These are phyloP conservation scores for Rhinatrema bivittatum DNA, from an alignment of 2,797 vertebrate species.

Conservation along the genomic window DNA sequence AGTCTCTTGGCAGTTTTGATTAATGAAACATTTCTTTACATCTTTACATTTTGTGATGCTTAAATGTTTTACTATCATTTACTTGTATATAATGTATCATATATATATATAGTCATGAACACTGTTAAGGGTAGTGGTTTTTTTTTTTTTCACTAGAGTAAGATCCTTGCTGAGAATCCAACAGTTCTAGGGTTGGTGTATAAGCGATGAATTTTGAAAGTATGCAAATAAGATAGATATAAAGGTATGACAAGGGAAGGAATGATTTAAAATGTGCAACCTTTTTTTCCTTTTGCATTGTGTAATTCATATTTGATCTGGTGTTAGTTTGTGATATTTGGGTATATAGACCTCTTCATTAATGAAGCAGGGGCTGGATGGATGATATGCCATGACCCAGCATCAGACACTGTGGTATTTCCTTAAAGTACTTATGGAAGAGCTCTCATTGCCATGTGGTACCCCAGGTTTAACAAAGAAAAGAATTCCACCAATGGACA, in stretches of 20 bases:
- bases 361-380: slow-evolving; percentile 25
- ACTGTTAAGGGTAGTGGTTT: slow-evolving; percentile 49
- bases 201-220: slow-evolving; percentile 33
- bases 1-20: slow-evolving; percentile 43
- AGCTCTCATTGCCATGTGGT: background rate
- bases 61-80: slow-evolving; percentile 41
- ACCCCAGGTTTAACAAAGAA: slow-evolving; percentile 14
- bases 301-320: slow-evolving; percentile 34
- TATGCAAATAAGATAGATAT: slow-evolving; percentile 30
- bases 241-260: slow-evolving; percentile 34
- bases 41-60: slow-evolving; percentile 34
- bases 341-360: slow-evolving; percentile 13
- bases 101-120: slow-evolving; percentile 54
- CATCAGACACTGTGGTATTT: slow-evolving; percentile 11
- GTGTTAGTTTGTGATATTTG: slow-evolving; percentile 27
- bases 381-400: slow-evolving; percentile 19
- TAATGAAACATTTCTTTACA: slow-evolving; percentile 43
- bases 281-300: slow-evolving; percentile 38
- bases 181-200: slow-evolving; percentile 38
- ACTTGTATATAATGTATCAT: slow-evolving; percentile 60
- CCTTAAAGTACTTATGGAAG: slow-evolving; percentile 5
- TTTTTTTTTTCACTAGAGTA: slow-evolving; percentile 23
- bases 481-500: slow-evolving; percentile 1
- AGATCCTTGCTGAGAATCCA: slow-evolving; percentile 38
- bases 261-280: slow-evolving; percentile 37